Conservation (phyloP, 37 sponge, comb jelly and placozoan species). For the Theonella swinhoei region DNA sequence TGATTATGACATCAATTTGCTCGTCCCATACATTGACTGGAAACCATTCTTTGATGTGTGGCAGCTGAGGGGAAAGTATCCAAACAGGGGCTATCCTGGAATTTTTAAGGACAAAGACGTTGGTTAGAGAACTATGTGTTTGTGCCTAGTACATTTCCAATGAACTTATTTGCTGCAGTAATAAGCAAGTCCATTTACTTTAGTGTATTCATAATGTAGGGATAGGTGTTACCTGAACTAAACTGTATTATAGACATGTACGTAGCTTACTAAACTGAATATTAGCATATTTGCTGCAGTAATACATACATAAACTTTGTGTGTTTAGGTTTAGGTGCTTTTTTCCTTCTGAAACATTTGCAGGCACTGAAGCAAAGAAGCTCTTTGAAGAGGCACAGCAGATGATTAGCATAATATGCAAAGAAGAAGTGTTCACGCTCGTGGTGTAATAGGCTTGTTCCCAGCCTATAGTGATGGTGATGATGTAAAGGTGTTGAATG, state of each 20-base stretch:
- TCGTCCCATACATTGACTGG: slow-evolving; percentile 97
- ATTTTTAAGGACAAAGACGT: slow-evolving; percentile 97
- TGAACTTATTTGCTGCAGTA: too few relatives aligned
- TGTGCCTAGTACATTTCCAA: too few relatives aligned
- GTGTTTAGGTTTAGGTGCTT: background rate
- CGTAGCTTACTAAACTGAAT: too few relatives aligned
- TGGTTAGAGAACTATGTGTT: slow-evolving; percentile 62
- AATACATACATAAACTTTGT: background rate
- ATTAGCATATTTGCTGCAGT: background rate
- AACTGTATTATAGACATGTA: too few relatives aligned
- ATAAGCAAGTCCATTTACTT: too few relatives aligned
- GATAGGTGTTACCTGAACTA: too few relatives aligned
- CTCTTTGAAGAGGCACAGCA: slow-evolving; percentile 86
- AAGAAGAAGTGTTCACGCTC: slow-evolving; percentile 67
- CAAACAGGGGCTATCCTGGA: slow-evolving; percentile 97
- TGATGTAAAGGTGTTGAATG: slow-evolving; percentile 82
- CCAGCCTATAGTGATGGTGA: slow-evolving; percentile 82
- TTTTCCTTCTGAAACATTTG: too few relatives aligned
- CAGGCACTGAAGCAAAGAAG: slow-evolving; percentile 88
- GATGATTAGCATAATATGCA: slow-evolving; percentile 70
- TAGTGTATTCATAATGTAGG: too few relatives aligned
- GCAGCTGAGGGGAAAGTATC: slow-evolving; percentile 99
- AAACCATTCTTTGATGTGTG: slow-evolving; percentile 99
- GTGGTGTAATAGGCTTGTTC: slow-evolving; percentile 80
- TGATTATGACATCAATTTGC: slow-evolving; percentile 77